Evolutionary conservation across 2,888 invertebrate genomes (phyloP), one percentile per base, ranked within the genome.

Genomic region (Synanthedon andrenaeformis): DNA sequence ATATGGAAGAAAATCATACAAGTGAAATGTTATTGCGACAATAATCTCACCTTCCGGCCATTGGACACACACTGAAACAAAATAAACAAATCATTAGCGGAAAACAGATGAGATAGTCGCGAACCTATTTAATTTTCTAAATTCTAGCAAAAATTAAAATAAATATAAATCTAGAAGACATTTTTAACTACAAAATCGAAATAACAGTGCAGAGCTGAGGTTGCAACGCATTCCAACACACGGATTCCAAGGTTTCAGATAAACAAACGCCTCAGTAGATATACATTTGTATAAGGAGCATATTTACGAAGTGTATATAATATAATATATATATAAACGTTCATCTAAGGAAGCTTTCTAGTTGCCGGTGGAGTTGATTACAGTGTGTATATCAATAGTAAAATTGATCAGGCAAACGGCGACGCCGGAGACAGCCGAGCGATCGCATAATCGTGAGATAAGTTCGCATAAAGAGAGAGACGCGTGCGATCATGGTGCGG

Each of bases 41-140:
- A 35, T 49, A 64, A 72, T 88, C 92, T 92, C 90, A 93, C 93
- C 93, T 91, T 95, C 94, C 67, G 95, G 94, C 95, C 95, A 96
- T 86, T 95, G 95, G 80, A 95, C 94, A 89, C 94, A 94, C 85
- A 96, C 95, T 92, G 93, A 79, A 91, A 93, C 92, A 92, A 88
- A 76, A 79, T 79, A 75, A 73, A 69, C 59, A 42, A 19, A 52
- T 55, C 55, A 55, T 50, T 13, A 23, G n/a, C 3, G 13, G 41
- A 28, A 23, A 51, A n/a, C 35, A 11, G 13, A 41, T 51, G 12
- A 28, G 8, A 49, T 45, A 49, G 17, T 19, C 17, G 35, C 35
- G 10, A 49, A 49, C 17, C 28, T 11, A 23, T 53, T 17, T 19
- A 23, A 10, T 49, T 19, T 55, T 42, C 53, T 59, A 60, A 60